Percentiles rank a stretch among this genome's conserved stretches.
Conservation (phyloP, 2,888 invertebrate genomes). For the Amblyjoppa proteus region DNA sequence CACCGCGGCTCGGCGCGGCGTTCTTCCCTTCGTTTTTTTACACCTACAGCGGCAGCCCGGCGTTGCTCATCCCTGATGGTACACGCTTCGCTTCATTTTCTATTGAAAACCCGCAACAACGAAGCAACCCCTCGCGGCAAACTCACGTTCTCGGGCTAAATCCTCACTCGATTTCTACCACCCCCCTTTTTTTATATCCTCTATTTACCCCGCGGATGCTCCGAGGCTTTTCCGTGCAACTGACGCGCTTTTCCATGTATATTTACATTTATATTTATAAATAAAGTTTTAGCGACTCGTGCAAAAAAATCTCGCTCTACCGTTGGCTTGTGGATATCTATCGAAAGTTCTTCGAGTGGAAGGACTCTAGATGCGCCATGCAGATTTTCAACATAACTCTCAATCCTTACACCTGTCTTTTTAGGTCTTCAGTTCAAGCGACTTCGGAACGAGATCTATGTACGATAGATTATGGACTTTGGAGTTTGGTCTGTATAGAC, state of each 20-base stretch:
- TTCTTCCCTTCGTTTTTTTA: not conserved
- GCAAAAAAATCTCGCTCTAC: not conserved
- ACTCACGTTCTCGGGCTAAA: not conserved
- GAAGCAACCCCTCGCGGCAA: slow-evolving; percentile 4
- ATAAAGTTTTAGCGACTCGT: not conserved
- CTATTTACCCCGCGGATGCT: not conserved
- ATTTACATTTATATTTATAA: not conserved
- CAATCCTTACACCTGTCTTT: too few species aligned
- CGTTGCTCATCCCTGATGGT: slow-evolving; percentile 4
- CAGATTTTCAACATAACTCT: not conserved
- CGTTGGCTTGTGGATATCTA: not conserved
- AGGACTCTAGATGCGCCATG: not conserved
- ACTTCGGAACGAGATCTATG: too few species aligned
- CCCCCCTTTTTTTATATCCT: not conserved
- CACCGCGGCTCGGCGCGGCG: not conserved
- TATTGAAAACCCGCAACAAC: slow-evolving; percentile 20
- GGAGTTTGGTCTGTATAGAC: too few species aligned
- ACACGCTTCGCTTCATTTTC: slow-evolving; percentile 24
- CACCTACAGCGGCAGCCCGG: not conserved
- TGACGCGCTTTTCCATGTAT: not conserved
- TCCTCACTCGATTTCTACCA: slow-evolving; percentile 43
- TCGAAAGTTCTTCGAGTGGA: not conserved
- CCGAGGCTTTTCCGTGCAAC: not conserved
- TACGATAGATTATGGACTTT: too few species aligned
- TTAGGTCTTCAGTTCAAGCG: too few species aligned